Base-by-base conservation (phyloP, 2,888 invertebrate species). In the Caenorhabditis sp. region DNA sequence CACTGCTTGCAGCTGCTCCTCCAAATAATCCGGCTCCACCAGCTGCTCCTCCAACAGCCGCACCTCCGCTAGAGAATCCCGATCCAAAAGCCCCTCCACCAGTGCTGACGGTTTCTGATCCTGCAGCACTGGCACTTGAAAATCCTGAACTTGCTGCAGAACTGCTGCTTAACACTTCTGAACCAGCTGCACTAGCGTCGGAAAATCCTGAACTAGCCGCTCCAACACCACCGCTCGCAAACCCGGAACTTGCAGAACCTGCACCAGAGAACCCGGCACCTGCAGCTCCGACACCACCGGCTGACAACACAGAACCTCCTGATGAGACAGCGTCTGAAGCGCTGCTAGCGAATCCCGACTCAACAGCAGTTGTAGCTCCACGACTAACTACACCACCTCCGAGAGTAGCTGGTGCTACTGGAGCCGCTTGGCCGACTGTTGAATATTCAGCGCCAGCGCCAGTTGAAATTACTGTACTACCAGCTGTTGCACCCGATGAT, bases 391-490 rank as follows among this genome's bases (percentile, higher is more conserved):
- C 53, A 5, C n/a, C n/a, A 5, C 5, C 19, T n/a, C 50, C 50
- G 17, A n/a, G 14, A 14, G 26, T 17, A 3, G 27, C 14, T 31
- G 31, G 17, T 19, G 72, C 72, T 21, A 64, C 67, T 64, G 72
- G 72, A 0, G 72, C 72, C n/a, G 23, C 63, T 49, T 72, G 72
- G 43, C 67, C 72, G 23, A 67, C 67, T 3, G 72, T 64, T 0
- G 72, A 72, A 49, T 67, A 72, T 37, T 72, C 64, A 27, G 67
- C 51, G n/a, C 57, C 67, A 3, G 36, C 53, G 5, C 23, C 51
- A 8, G 24, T 24, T 23, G 37, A 17, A 17, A 19, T 4, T 55
- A 54, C 65, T 21, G 58, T 21, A 26, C 8, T 3, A 8, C 10
- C 5, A 21, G 19, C 24, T 21, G 53, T 6, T 3, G 53, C 53